Percentiles rank a stretch among this genome's conserved stretches.
phyloP scores from a whole-genome alignment of 2,113 vertebrate species.

The Ptilonorhynchus violaceus region DNA sequence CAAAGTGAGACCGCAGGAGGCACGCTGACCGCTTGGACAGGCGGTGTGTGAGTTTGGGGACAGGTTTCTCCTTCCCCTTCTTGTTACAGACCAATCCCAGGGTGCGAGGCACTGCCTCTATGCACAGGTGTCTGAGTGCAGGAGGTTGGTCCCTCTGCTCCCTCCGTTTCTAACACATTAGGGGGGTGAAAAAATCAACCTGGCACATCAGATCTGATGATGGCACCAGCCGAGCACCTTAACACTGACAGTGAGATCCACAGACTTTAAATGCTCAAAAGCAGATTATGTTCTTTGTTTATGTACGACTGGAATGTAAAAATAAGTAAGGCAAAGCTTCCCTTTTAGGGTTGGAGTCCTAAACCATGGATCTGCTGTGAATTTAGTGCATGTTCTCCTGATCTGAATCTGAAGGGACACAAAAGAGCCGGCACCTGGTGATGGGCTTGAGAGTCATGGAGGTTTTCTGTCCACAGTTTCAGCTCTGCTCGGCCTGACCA shows the following conservation, averaged over 20 bases:
- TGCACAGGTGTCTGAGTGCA: not conserved
- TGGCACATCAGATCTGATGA: not conserved
- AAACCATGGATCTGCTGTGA: not conserved
- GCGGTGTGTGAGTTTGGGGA: not conserved
- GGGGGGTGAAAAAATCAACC: rapidly evolving
- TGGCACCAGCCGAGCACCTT: not conserved
- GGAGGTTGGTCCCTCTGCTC: not conserved
- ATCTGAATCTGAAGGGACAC: not conserved
- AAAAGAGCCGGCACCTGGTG: not conserved
- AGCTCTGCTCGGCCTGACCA: not conserved
- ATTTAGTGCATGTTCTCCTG: not conserved
- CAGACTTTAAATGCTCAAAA: not conserved
- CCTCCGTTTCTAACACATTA: not conserved
- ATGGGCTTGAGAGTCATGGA: not conserved
- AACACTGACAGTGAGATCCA: not conserved
- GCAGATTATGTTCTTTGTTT: not conserved
- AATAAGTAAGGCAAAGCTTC: not conserved
- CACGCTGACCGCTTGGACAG: not conserved
- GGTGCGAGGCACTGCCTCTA: not conserved
- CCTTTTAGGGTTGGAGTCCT: not conserved
- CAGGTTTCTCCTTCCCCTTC: not conserved
- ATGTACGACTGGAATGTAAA: not conserved
- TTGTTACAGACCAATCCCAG: not conserved
- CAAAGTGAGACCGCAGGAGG: rapidly evolving
- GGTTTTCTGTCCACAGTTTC: not conserved